A percentile compares a stretch with the other conserved stretches of the same genome.
phyloP scores from a whole-genome alignment of 1,140 invertebrate species.

The Augochlora pura region DNA sequence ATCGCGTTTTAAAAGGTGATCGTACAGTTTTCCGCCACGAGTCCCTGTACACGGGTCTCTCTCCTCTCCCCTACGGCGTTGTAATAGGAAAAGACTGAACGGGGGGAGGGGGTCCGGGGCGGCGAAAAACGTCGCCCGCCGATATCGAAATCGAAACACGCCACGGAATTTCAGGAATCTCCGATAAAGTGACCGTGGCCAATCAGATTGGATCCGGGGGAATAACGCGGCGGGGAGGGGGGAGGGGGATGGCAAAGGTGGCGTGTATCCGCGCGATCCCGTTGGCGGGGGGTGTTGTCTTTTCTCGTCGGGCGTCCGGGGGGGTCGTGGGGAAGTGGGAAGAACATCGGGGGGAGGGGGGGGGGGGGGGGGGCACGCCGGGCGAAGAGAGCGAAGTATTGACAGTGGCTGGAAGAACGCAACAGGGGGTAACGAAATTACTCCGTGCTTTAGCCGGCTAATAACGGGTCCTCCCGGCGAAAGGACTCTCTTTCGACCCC shows the following conservation, averaged over 20 bases:
- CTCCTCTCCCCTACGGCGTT: too few species aligned
- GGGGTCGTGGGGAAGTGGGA: too few species aligned
- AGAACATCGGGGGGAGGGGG: too few species aligned
- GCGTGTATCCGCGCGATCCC: neutral
- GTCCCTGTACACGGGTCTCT: too few species aligned
- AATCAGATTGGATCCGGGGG: neutral
- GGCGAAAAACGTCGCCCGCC: too few species aligned
- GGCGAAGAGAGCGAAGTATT: conserved; percentile 7
- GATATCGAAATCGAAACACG: neutral
- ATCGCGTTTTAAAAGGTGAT: too few species aligned
- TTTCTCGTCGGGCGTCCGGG: conserved; percentile 27
- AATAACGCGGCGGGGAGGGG: neutral
- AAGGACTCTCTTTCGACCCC: conserved; percentile 12
- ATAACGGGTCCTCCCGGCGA: conserved; percentile 30
- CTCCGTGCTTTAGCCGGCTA: conserved; percentile 30
- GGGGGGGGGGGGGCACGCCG: too few species aligned
- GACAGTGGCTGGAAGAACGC: conserved; percentile 27
- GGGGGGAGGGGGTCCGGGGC: too few species aligned
- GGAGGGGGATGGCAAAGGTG: neutral
- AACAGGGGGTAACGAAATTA: conserved; percentile 38
- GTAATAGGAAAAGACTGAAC: too few species aligned
- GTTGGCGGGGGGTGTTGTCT: conserved; percentile 9
- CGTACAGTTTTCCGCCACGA: too few species aligned
- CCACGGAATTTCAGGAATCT: neutral
- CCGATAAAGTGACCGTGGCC: neutral